These are phyloP conservation scores for Syngnathus rostellatus DNA, from an alignment of 2,797 vertebrate species.

Conservation along the genomic window DNA sequence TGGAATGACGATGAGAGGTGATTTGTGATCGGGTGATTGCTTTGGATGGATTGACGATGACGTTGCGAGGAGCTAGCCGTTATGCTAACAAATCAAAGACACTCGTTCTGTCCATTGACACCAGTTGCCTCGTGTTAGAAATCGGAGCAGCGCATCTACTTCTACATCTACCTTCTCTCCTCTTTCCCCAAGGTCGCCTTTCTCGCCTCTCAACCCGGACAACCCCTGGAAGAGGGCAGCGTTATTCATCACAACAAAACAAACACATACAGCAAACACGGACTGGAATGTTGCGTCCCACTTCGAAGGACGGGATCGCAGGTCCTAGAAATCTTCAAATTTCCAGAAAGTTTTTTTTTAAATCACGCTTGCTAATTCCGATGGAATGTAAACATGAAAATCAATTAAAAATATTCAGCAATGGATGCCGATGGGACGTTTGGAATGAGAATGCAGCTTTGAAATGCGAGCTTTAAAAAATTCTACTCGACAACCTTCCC, in stretches of 20 bases:
- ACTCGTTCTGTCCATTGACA: constrained; percentile 71
- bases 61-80: neutral
- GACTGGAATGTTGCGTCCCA: neutral
- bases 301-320: neutral
- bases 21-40: neutral
- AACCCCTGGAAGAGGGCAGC: constrained; percentile 88
- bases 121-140: constrained; percentile 57
- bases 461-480: neutral
- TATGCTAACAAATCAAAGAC: neutral
- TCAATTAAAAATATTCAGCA: neutral
- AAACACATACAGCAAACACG: neutral
- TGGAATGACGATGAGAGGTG: neutral
- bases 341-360: neutral
- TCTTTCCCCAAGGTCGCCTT: constrained; percentile 94
- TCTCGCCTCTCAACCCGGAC: constrained; percentile 93
- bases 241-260: constrained; percentile 18
- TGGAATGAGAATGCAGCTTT: neutral
- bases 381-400: neutral
- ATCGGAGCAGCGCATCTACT: constrained; percentile 27
- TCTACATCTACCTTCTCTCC: constrained; percentile 95
- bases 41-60: neutral
- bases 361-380: neutral
- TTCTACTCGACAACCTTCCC: neutral
- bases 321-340: neutral
- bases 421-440: neutral